Conservation (phyloP, 1,140 invertebrate genomes). For the Eubasilissa regina region DNA sequence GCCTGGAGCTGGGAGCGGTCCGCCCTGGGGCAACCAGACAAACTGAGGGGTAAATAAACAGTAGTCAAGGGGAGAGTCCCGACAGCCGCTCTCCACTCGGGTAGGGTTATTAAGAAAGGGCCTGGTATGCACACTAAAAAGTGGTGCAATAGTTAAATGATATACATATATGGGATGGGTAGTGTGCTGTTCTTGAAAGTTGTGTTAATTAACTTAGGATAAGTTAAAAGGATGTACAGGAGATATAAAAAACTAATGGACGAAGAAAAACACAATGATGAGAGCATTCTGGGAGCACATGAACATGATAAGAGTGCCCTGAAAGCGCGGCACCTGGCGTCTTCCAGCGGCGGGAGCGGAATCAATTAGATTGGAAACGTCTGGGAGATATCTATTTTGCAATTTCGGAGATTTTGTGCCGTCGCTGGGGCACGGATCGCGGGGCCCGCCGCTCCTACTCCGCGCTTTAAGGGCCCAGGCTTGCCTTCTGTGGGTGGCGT, state of each 20-base stretch:
- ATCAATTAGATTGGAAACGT: not conserved
- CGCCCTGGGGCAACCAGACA: conserved; percentile 68
- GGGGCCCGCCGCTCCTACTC: not conserved
- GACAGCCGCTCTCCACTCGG: not conserved
- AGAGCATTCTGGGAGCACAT: not conserved
- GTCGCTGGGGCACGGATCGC: not conserved
- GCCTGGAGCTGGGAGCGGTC: conserved; percentile 82
- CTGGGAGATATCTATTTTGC: not conserved
- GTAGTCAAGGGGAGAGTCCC: not conserved
- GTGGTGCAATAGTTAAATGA: too few species aligned
- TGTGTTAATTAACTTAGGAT: too few species aligned
- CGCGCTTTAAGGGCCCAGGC: conserved; percentile 60
- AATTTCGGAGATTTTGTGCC: conserved; percentile 3
- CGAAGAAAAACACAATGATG: not conserved
- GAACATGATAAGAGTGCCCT: conserved; percentile 11
- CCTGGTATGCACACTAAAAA: too few species aligned
- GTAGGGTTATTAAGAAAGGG: not conserved
- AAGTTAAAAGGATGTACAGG: too few species aligned
- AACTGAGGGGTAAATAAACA: conserved; percentile 45
- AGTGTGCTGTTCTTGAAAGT: too few species aligned
- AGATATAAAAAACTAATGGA: too few species aligned
- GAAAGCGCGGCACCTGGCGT: conserved; percentile 20
- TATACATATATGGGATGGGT: too few species aligned
- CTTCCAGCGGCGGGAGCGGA: not conserved
- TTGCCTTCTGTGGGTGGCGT: conserved; percentile 83